phyloP scores from a whole-genome alignment of 35 echinoderm and acorn worm genomes.

The Nesometra sesokonis region DNA sequence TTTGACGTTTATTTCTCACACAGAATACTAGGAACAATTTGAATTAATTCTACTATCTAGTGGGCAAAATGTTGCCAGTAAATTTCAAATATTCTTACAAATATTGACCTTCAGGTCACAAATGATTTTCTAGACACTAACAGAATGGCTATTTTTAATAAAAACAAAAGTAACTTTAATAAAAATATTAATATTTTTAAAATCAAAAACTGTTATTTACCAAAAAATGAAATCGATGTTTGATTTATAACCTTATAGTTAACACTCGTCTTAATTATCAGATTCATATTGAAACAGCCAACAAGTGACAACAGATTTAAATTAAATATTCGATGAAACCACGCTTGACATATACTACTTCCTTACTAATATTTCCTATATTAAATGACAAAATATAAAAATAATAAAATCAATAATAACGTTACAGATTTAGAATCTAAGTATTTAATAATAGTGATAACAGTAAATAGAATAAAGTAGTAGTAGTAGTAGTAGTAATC shows the following conservation, averaged over 20 bases:
- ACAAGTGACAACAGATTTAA: not conserved
- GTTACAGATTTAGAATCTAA: not conserved
- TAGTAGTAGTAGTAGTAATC: too few relatives aligned
- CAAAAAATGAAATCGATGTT: too few relatives aligned
- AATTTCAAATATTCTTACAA: not conserved
- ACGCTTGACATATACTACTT: not conserved
- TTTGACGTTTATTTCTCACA: not conserved
- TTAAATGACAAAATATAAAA: not conserved
- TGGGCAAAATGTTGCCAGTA: not conserved
- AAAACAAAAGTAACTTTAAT: too few relatives aligned
- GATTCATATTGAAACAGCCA: not conserved
- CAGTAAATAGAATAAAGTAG: too few relatives aligned
- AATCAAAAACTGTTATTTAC: too few relatives aligned
- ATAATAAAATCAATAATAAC: not conserved
- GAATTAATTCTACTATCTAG: not conserved
- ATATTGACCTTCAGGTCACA: not conserved
- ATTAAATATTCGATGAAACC: not conserved
- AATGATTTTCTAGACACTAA: not conserved
- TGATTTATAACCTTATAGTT: too few relatives aligned
- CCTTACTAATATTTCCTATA: not conserved
- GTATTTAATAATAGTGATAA: not conserved
- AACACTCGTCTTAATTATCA: too few relatives aligned
- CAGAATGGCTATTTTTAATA: too few relatives aligned
- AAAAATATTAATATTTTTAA: too few relatives aligned
- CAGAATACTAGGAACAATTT: not conserved